Base-by-base conservation (phyloP, 2,113 vertebrate genomes). In the Xenopus borealis region DNA sequence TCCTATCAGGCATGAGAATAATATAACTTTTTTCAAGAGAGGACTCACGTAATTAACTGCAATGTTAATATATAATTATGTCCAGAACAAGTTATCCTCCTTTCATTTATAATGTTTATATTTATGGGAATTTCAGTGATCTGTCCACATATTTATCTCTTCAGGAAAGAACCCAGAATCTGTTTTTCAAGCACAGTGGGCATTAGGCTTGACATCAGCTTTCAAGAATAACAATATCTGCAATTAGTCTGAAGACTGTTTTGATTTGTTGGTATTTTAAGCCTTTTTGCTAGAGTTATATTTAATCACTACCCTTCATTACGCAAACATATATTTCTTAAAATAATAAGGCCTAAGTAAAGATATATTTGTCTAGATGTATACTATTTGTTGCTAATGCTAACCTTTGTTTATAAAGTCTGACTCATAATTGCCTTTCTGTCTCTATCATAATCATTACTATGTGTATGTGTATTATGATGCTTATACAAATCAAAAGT, bases 71-170 rank as follows among this genome's bases (percentile, higher is more conserved):
- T 53, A 45, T 64, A 46, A 64, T 70, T 63, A 27, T 57, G 27
- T 19, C 19, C 67, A 19, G 65, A 67, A 63, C 33, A 69, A 58
- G 55, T 45, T n/a, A 46, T 70, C 66, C 64, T 30, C 46, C 59
- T 53, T 46, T 19, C 62, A 52, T 47, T 62, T 9, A 44, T 23
- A 76, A 30, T 77, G 74, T 77, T 77, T 77, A 70, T 64, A n/a
- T 77, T 77, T 77, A 67, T 77, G 67, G 67, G 74, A 77, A 77
- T 70, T 77, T 57, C 11, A 57, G 74, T 70, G 74, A 77, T 67
- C 74, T 57, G 20, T 70, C 52, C 59, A 70, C 44, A 50, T 33
- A 77, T 77, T 70, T 77, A 77, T 77, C 74, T 77, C 74, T 70
- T 13, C n/a, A 69, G 74, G 74, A 77, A 77, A 77, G 45, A 70